Conservation (phyloP, 2,797 vertebrate species). For the Salmo trutta region DNA sequence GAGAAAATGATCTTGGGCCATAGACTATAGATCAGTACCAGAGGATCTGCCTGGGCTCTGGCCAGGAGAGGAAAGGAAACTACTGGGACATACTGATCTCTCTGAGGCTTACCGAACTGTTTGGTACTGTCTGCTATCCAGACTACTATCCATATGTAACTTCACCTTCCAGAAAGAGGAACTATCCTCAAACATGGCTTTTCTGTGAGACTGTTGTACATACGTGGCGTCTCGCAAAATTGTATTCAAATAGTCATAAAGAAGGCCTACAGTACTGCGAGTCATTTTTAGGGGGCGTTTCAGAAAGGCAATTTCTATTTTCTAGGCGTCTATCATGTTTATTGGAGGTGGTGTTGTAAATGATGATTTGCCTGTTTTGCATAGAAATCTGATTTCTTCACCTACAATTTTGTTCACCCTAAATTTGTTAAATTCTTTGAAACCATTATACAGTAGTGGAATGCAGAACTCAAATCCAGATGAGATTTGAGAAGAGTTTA, state of each 20-base stretch:
- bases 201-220: not conserved
- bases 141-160: not conserved
- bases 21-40: not conserved
- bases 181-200: not conserved
- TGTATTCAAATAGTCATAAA: not conserved
- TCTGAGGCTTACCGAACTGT: not conserved
- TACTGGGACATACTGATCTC: not conserved
- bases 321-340: not conserved
- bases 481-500: constrained; percentile 23
- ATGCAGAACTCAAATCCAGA: not conserved
- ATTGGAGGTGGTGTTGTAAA: not conserved
- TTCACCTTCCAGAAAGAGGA: not conserved
- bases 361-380: constrained; percentile 1
- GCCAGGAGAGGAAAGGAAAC: not conserved
- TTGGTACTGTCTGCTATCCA: not conserved
- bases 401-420: not conserved
- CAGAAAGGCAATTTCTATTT: not conserved
- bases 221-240: not conserved
- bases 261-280: not conserved
- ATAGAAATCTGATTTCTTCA: not conserved
- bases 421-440: not conserved
- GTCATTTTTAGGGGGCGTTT: not conserved
- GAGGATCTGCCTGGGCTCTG: not conserved
- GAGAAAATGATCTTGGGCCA: not conserved
- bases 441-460: constrained; percentile 2